Evolutionary conservation across 2,113 vertebrate genomes (phyloP).

Genomic region (Periophthalmodon schlosseri): DNA sequence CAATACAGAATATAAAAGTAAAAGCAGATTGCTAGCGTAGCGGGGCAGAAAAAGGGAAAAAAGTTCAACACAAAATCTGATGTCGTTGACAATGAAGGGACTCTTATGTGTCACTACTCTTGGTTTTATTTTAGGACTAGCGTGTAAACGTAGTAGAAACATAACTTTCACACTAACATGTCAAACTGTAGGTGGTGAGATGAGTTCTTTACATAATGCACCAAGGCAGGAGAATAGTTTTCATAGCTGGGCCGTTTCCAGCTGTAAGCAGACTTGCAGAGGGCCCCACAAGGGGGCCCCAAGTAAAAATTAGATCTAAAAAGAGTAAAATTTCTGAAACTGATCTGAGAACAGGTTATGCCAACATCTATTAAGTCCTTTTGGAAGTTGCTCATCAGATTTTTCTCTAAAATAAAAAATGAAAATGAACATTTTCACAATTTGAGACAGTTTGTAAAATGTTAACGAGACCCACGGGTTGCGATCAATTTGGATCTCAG

Average conservation of each 20-base stretch:
- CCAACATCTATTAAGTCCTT: no score
- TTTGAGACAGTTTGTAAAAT: no score
- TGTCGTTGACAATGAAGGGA: conserved; percentile 20
- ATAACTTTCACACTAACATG: background rate
- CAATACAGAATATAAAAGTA: conserved; percentile 10
- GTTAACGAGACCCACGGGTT: no score
- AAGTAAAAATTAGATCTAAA: background rate
- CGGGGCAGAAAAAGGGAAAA: conserved; percentile 3
- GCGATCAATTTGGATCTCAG: no score
- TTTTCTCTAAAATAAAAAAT: no score
- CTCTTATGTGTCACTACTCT: background rate
- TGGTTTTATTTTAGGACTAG: background rate
- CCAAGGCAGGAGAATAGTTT: background rate
- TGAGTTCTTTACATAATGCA: background rate
- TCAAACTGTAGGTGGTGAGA: background rate
- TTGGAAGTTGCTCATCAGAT: no score
- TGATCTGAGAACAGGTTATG: no score
- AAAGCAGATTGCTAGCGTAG: background rate
- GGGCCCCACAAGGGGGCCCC: no score
- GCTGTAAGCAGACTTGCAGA: background rate
- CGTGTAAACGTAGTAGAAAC: conserved; percentile 4
- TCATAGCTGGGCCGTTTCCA: background rate
- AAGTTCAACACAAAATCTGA: conserved; percentile 5
- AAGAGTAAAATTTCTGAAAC: no score
- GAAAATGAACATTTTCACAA: no score